Base-by-base conservation (phyloP, 1,140 invertebrate genomes). In the Cyclargus thomasi region DNA sequence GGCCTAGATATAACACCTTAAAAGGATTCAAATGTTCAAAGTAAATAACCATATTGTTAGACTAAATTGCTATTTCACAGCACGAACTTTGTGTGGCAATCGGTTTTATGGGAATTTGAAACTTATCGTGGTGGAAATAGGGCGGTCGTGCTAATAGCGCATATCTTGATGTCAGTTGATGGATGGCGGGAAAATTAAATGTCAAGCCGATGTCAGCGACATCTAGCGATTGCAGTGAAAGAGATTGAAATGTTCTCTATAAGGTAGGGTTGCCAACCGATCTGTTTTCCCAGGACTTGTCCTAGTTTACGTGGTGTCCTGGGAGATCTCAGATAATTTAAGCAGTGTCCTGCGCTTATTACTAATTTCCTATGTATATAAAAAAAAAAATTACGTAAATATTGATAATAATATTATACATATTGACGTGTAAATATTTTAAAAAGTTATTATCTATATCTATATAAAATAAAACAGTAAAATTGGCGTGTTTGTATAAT, bases 51-150 rank as follows among this genome's bases (percentile, higher is more conserved):
- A 82, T 87, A 86, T 86, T 88, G 83, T 86, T 88, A 84, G 82
- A 81, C 75, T 82, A 85, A 85, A 87, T 89, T 86, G 86, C 78
- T 85, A 83, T 89, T 86, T 86, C 82, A 87, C 85, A 81, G 83
- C 83, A 82, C 77, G 79, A 81, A 82, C 70, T 79, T 81, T 84
- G 80, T 85, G 80, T 83, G 78, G 71, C 75, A 47, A 47, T 47
- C 29, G 2, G 8, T 1, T 47, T 47, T 16, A 47, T 11, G 39
- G 39, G 39, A 47, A 47, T 47, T 16, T 16, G 0, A 47, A 47
- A 8, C 10, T 1, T 47, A 47, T 47, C 1, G 0, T 16, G 11
- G 14, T 47, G 14, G 6, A 11, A 47, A 47, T 47, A 47, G 0
- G 39, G 39, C 10, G 39, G 14, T 47, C 14, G 29, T 29, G 14